Conservation (phyloP, 2,888 invertebrate species). For the Lithophane semibrunnea region DNA sequence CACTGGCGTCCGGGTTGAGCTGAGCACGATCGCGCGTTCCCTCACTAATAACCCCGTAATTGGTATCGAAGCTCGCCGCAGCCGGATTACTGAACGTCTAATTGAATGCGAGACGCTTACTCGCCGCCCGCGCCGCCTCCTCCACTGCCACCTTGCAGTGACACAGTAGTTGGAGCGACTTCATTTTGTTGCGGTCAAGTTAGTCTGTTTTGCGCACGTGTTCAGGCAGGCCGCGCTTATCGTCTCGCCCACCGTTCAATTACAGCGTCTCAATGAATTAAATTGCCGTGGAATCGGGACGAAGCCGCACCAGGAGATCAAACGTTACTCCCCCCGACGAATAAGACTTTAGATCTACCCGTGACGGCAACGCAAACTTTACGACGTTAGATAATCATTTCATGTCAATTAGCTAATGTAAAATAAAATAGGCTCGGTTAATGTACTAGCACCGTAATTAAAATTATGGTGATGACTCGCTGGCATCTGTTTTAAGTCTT, state of each 20-base stretch:
- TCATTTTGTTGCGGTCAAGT: constrained; percentile 88
- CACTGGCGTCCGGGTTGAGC: constrained; percentile 73
- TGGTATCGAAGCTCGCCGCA: constrained; percentile 90
- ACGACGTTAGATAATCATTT: constrained; percentile 87
- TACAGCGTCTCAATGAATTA: constrained; percentile 85
- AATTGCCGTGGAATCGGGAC: constrained; percentile 81
- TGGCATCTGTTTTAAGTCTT: constrained; percentile 84
- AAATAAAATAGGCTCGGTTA: constrained; percentile 85
- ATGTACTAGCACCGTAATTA: constrained; percentile 83
- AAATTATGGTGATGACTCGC: constrained; percentile 85
- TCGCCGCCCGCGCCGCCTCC: constrained; percentile 71
- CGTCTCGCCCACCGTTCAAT: constrained; percentile 79
- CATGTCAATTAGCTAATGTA: constrained; percentile 90
- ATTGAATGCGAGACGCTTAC: constrained; percentile 89
- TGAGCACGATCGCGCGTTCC: constrained; percentile 81
- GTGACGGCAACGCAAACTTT: constrained; percentile 78
- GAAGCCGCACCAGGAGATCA: constrained; percentile 81
- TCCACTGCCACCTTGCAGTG: constrained; percentile 73
- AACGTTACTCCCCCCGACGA: constrained; percentile 76
- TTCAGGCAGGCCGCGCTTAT: constrained; percentile 66
- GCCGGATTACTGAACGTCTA: constrained; percentile 90
- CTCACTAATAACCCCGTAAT: constrained; percentile 90
- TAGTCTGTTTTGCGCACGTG: constrained; percentile 86
- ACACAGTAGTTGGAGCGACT: constrained; percentile 75
- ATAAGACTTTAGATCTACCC: constrained; percentile 81